Conservation (phyloP, 2,113 vertebrate genomes). For the Burhinus bistriatus region DNA sequence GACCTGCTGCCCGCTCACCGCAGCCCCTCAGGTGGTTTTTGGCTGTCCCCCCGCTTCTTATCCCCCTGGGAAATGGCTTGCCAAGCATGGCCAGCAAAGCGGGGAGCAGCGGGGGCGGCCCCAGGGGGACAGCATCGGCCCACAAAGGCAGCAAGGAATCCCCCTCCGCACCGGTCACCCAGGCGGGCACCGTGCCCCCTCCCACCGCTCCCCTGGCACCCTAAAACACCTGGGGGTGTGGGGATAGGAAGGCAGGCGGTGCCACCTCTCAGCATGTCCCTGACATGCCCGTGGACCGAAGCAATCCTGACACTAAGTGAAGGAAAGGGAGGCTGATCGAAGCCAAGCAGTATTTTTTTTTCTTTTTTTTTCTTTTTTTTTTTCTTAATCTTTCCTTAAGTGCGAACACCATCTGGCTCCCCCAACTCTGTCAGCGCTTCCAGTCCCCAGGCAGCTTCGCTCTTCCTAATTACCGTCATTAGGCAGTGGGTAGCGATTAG, state of each 20-base stretch:
- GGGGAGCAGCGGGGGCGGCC: not conserved
- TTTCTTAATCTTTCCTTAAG: slow-evolving; percentile 23
- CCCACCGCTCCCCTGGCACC: not conserved
- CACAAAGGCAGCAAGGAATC: not conserved
- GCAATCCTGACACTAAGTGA: not conserved
- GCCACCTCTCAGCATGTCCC: not conserved
- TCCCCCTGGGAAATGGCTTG: not conserved
- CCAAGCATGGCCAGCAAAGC: not conserved
- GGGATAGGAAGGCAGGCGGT: not conserved
- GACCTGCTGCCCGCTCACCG: not conserved
- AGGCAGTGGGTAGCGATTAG: slow-evolving; percentile 59
- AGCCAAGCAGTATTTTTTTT: not conserved
- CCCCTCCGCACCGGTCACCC: rapidly evolving
- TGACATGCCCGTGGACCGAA: not conserved
- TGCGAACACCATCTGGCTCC: slow-evolving; percentile 69
- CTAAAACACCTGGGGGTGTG: not conserved
- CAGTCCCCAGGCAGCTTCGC: slow-evolving; percentile 62
- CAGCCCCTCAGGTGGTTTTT: not conserved
- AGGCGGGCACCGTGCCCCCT: not conserved
- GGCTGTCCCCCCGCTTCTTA: not conserved
- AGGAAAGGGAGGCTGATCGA: slow-evolving; percentile 16
- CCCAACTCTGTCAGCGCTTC: slow-evolving; percentile 57
- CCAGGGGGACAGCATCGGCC: not conserved
- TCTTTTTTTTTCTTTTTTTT: not conserved
- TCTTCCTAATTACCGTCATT: slow-evolving; percentile 73